phyloP scores from a whole-genome alignment of 2,888 invertebrate species.

The Nomada fabriciana region DNA sequence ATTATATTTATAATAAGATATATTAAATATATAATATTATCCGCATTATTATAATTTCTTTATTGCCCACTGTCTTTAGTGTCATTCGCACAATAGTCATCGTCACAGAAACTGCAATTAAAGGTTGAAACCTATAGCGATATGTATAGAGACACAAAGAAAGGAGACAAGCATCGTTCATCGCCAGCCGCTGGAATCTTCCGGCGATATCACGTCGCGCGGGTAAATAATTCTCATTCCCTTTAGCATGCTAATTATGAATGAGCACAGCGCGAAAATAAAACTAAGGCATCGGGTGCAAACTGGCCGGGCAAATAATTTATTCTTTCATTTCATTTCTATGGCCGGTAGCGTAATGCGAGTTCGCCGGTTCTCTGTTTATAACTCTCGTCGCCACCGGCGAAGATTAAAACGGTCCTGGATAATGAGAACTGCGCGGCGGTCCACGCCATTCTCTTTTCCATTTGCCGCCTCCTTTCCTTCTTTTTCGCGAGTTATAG shows the following conservation, averaged over 20 bases:
- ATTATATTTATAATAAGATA: too few species aligned
- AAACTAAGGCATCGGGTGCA: slow-evolving; percentile 60
- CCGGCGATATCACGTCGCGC: slow-evolving; percentile 37
- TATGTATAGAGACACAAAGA: not conserved
- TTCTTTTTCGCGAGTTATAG: slow-evolving; percentile 24
- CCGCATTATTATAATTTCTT: too few species aligned
- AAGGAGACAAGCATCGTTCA: not conserved
- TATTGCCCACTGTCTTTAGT: too few species aligned
- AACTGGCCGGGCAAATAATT: slow-evolving; percentile 72
- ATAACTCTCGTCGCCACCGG: slow-evolving; percentile 73
- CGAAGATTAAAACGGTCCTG: slow-evolving; percentile 78
- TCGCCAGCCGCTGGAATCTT: slow-evolving; percentile 33
- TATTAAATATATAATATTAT: too few species aligned
- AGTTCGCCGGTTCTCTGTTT: slow-evolving; percentile 66
- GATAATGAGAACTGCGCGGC: slow-evolving; percentile 78
- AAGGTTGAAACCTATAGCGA: slow-evolving; percentile 8
- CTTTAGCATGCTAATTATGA: slow-evolving; percentile 64
- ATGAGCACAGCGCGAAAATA: slow-evolving; percentile 35
- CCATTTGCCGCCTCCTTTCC: slow-evolving; percentile 37
- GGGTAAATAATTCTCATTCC: slow-evolving; percentile 47
- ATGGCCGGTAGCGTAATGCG: slow-evolving; percentile 57
- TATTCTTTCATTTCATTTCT: slow-evolving; percentile 77
- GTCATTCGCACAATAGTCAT: not conserved
- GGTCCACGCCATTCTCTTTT: slow-evolving; percentile 49
- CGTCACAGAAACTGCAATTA: slow-evolving; percentile 19